Evolutionary conservation across 92 coral and sea anemone species (phyloP).

Genomic region (Montipora capitata): DNA sequence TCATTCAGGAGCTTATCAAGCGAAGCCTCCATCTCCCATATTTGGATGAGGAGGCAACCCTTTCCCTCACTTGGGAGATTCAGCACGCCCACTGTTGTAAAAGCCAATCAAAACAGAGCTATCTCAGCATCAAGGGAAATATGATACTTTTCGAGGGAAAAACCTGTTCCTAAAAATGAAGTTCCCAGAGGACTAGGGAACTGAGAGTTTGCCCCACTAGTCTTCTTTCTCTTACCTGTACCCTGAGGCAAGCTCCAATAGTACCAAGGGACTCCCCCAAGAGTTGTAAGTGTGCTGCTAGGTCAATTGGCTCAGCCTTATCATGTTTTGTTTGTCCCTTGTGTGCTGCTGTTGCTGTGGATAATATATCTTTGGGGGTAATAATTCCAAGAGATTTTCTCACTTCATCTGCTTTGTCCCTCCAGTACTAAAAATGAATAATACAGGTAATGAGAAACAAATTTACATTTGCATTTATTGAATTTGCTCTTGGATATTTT

Average conservation of each 20-base stretch:
- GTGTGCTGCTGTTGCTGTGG: not conserved
- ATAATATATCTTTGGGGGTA: constrained; percentile 39
- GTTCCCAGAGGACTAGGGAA: too few species aligned
- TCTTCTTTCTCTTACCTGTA: constrained; percentile 76
- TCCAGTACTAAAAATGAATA: constrained; percentile 76
- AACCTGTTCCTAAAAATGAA: too few species aligned
- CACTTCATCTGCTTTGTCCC: constrained; percentile 82
- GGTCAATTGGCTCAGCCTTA: constrained; percentile 85
- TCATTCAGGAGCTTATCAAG: too few species aligned
- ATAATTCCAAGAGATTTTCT: constrained; percentile 65
- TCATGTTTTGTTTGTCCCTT: constrained; percentile 17
- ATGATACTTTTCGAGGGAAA: too few species aligned
- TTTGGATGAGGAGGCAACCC: too few species aligned
- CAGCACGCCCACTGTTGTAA: too few species aligned
- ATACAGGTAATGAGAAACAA: not conserved
- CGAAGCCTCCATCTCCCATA: too few species aligned
- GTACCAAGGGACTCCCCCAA: constrained; percentile 95
- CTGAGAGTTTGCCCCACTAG: not conserved
- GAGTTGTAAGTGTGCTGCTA: constrained; percentile 96
- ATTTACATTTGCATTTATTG: too few species aligned
- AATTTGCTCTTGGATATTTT: too few species aligned
- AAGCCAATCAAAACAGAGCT: too few species aligned
- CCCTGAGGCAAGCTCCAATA: constrained; percentile 88
- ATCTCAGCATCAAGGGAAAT: too few species aligned
- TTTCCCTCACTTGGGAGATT: too few species aligned